These are phyloP conservation scores for Lasioglossum oenotherae DNA, from an alignment of 2,888 invertebrate genomes.

Conservation along the genomic window DNA sequence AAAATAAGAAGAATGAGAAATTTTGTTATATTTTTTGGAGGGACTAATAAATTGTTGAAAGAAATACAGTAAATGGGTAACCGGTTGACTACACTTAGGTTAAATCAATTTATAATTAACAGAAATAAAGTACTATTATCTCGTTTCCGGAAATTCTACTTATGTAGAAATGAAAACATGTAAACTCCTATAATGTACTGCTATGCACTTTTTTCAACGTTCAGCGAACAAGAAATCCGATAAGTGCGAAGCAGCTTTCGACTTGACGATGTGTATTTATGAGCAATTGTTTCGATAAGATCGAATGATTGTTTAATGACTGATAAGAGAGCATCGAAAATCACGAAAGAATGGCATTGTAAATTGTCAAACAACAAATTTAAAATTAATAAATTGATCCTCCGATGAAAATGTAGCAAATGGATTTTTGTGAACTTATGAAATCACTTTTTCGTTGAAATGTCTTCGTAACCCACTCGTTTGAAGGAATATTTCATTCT, in stretches of 20 bases:
- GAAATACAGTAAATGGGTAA: too few species aligned
- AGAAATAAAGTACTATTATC: too few species aligned
- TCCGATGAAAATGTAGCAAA: background rate
- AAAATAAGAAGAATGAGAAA: too few species aligned
- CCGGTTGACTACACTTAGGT: too few species aligned
- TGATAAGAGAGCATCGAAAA: background rate
- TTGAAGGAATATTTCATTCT: too few species aligned
- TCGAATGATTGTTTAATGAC: background rate
- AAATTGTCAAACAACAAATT: background rate
- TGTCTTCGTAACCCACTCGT: too few species aligned
- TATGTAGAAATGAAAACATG: background rate
- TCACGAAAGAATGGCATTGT: background rate
- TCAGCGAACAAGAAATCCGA: conserved; percentile 21
- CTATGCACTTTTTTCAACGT: background rate
- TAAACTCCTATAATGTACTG: background rate
- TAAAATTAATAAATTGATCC: background rate
- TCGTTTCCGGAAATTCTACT: background rate
- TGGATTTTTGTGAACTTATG: too few species aligned
- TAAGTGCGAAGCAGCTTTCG: background rate
- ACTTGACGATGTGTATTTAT: background rate
- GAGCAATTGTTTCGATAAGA: background rate
- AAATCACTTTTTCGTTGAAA: too few species aligned
- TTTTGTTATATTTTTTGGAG: too few species aligned
- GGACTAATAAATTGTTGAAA: too few species aligned
- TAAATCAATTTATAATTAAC: too few species aligned